phyloP scores from a whole-genome alignment of 1,140 invertebrate genomes.

The Drosophila tsacasi region DNA sequence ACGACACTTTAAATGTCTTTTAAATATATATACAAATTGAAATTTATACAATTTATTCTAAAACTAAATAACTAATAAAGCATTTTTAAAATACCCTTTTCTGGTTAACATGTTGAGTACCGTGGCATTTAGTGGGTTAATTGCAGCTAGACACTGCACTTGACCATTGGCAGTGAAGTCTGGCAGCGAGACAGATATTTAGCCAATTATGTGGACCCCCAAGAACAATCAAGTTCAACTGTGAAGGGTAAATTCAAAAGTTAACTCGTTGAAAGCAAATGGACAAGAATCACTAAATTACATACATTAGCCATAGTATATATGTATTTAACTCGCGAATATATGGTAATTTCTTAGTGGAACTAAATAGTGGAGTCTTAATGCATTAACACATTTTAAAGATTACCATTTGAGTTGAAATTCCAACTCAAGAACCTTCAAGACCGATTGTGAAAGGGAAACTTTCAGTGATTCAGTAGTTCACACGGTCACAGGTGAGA shows the following conservation, averaged over 20 bases:
- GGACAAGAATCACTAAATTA: constrained; percentile 3
- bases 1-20: too few species aligned
- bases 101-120: neutral
- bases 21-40: too few species aligned
- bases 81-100: too few species aligned
- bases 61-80: too few species aligned
- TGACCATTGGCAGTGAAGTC: constrained; percentile 71
- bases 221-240: constrained; percentile 40
- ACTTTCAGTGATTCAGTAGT: constrained; percentile 20
- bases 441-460: constrained; percentile 12
- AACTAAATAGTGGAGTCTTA: neutral
- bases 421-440: constrained; percentile 2
- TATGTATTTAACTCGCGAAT: neutral
- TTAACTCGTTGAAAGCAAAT: constrained; percentile 5
- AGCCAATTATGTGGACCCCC: constrained; percentile 38
- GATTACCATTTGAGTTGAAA: too few species aligned
- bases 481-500: constrained; percentile 33
- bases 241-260: constrained; percentile 23
- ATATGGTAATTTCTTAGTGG: neutral
- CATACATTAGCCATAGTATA: neutral
- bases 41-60: too few species aligned
- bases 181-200: constrained; percentile 27
- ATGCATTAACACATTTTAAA: neutral
- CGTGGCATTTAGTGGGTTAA: constrained; percentile 35
- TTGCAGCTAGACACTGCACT: constrained; percentile 56